phyloP scores from a whole-genome alignment of 2,797 vertebrate genomes.

The Pseudotriccus pelzelni region DNA sequence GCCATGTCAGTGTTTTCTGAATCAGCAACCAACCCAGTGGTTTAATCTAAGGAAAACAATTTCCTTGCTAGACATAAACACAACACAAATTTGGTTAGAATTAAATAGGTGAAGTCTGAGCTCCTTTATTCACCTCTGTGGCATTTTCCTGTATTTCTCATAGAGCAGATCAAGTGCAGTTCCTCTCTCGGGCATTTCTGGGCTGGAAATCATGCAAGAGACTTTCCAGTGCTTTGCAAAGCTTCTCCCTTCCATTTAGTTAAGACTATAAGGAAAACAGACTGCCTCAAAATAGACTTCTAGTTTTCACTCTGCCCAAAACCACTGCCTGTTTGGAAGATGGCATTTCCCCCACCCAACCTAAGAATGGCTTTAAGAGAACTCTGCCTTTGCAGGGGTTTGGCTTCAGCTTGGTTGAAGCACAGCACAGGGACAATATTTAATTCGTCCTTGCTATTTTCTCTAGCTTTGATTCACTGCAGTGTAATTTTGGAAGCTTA shows the following conservation, averaged over 20 bases:
- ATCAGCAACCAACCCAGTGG: not conserved
- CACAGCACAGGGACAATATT: conserved; percentile 3
- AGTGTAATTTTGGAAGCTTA: conserved; percentile 55
- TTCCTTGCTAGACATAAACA: conserved; percentile 23
- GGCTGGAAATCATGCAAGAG: not conserved
- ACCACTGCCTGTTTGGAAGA: not conserved
- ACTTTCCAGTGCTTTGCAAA: not conserved
- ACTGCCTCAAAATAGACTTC: not conserved
- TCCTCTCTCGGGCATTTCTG: not conserved
- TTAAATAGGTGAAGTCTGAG: conserved; percentile 4
- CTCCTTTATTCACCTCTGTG: not conserved
- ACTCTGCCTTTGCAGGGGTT: not conserved
- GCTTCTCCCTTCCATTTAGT: not conserved
- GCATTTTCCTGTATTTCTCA: not conserved
- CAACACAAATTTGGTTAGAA: conserved; percentile 2
- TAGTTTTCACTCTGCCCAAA: conserved; percentile 18
- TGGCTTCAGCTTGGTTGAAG: conserved; percentile 18
- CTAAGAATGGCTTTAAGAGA: not conserved
- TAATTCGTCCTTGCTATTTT: conserved; percentile 44
- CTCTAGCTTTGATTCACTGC: conserved; percentile 46
- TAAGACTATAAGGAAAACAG: conserved; percentile 18
- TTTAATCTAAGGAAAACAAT: conserved; percentile 8
- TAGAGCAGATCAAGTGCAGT: accelerated
- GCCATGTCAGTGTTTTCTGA: not conserved
- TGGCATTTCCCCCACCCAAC: not conserved